Evolutionary conservation across 30 jellyfish, hydroid and myxozoan genomes (phyloP).

Genomic region (Hydractinia echinata): DNA sequence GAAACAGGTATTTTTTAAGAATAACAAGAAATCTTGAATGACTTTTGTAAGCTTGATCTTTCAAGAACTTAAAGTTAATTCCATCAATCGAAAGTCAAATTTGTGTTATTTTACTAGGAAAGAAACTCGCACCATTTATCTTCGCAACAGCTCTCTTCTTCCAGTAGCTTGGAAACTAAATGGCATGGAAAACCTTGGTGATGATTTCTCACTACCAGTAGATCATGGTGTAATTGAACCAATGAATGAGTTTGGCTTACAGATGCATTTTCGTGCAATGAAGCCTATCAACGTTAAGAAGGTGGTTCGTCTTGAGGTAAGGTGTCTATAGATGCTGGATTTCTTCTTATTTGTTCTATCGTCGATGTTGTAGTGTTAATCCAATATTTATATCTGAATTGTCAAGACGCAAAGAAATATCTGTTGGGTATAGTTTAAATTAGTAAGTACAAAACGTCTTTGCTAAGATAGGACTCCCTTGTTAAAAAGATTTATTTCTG

Average conservation of each 20-base stretch:
- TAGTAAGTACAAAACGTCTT: neutral
- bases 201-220: conserved; percentile 84
- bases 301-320: conserved; percentile 88
- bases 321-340: no score
- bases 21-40: neutral
- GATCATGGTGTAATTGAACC: conserved; percentile 92
- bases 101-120: conserved; percentile 42
- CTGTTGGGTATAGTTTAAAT: neutral
- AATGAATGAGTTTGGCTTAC: conserved; percentile 80
- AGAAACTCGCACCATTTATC: conserved; percentile 77
- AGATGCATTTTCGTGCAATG: conserved; percentile 90
- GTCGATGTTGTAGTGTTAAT: no score
- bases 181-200: conserved; percentile 99
- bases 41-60: neutral
- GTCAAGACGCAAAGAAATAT: no score
- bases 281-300: conserved; percentile 65
- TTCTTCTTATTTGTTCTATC: neutral
- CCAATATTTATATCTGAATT: no score
- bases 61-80: neutral
- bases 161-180: conserved; percentile 94
- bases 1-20: neutral
- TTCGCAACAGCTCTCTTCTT: conserved; percentile 89
- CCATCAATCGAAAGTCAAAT: neutral
- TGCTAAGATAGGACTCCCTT: neutral
- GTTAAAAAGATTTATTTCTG: no score